phyloP scores from a whole-genome alignment of 2,888 invertebrate species.

The Pilophorus perplexus region DNA sequence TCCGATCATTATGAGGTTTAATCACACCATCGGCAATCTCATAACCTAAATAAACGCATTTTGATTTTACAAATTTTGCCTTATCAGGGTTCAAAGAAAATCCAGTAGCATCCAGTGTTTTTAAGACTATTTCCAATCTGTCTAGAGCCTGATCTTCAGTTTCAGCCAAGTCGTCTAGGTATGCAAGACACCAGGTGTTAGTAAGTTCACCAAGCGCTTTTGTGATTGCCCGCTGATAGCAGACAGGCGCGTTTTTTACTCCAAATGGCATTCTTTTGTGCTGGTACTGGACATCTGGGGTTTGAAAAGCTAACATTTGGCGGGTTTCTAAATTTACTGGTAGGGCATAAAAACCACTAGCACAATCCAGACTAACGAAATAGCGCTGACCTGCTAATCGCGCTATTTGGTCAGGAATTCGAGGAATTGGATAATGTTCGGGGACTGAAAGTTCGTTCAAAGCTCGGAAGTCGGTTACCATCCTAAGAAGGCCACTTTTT shows the following conservation, averaged over 20 bases:
- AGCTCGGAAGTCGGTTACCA: neutral
- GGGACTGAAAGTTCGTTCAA: neutral
- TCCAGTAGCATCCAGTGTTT: neutral
- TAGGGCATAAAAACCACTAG: neutral
- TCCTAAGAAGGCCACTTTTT: neutral
- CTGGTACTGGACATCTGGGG: slow-evolving; percentile 11
- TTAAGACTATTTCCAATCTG: slow-evolving; percentile 49
- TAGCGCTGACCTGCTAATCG: slow-evolving; percentile 6
- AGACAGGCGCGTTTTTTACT: slow-evolving; percentile 6
- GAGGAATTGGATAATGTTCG: neutral
- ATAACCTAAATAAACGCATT: slow-evolving; percentile 30
- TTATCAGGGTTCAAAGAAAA: slow-evolving; percentile 37
- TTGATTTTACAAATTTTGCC: too few relatives aligned
- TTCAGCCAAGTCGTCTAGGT: slow-evolving; percentile 49
- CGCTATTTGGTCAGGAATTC: slow-evolving; percentile 1
- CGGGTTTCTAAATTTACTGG: neutral
- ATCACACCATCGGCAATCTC: neutral
- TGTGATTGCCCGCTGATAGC: slow-evolving; percentile 48
- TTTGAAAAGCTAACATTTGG: neutral
- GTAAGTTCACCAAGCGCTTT: neutral
- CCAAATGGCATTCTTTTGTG: slow-evolving; percentile 12
- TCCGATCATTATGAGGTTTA: too few relatives aligned
- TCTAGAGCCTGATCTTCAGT: slow-evolving; percentile 48
- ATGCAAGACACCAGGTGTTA: slow-evolving; percentile 43
- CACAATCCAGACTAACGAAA: neutral